Conservation (phyloP, 2,888 invertebrate species). For the Bruchidius siliquastri region DNA sequence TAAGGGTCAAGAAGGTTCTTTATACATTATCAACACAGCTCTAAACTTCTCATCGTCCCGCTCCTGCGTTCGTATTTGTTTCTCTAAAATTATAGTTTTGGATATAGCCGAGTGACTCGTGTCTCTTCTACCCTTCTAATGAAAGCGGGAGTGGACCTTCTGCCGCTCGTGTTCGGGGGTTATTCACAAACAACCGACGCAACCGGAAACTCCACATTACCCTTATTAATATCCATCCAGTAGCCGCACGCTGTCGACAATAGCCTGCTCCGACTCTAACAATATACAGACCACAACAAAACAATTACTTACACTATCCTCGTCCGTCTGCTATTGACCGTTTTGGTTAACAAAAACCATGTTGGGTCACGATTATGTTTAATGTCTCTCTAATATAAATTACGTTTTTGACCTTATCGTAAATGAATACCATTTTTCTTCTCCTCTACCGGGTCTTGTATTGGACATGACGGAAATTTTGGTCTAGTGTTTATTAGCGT, state of each 20-base stretch:
- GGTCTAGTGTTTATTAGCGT: too few species aligned
- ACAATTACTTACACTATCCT: neutral
- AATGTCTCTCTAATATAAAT: too few species aligned
- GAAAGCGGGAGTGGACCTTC: neutral
- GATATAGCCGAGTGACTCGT: neutral
- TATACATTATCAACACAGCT: too few species aligned
- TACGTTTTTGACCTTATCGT: too few species aligned
- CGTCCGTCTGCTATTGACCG: neutral
- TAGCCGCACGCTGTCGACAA: neutral
- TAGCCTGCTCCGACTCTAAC: neutral
- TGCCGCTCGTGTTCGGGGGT: neutral
- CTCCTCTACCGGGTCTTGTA: too few species aligned
- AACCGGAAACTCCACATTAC: neutral
- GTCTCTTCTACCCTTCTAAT: neutral
- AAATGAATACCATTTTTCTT: too few species aligned
- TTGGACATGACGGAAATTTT: too few species aligned
- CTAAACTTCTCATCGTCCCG: too few species aligned
- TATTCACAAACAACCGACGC: neutral
- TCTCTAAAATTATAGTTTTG: neutral
- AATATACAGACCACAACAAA: neutral
- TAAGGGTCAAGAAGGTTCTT: too few species aligned
- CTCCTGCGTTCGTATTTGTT: too few species aligned
- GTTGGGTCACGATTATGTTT: neutral
- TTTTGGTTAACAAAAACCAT: neutral
- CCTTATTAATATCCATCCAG: neutral